Evolutionary conservation across 2,113 vertebrate species (phyloP), one percentile per base, ranked within the genome.

Genomic region (Myxocyprinus asiaticus): DNA sequence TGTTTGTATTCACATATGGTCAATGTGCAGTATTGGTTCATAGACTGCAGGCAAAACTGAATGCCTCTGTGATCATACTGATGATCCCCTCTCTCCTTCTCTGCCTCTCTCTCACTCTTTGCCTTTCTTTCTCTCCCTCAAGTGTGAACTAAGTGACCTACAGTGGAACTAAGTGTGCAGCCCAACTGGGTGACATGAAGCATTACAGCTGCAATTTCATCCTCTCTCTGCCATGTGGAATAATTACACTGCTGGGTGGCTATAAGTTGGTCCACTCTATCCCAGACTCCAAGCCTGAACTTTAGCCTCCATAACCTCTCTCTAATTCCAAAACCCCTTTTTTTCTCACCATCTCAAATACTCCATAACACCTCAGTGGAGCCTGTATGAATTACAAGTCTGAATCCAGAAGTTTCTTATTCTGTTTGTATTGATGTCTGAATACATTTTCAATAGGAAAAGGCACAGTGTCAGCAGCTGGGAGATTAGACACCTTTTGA

Each of bases 211-310:
- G 89, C 88, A 88, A 90, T 92, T 91, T 90, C 87, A 89, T 78
- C 84, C 87, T 88, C 85, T 86, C 86, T 83, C 85, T 83, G 78
- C 87, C 33, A 87, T 76, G 87, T 89, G 86, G 88, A 90, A 91
- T 90, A 91, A 92, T 91, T 90, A 90, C 85, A 88, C 84, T 51
- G 82, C 87, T 90, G 85, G 86, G 85, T 87, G 87, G 83, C 81
- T 88, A 78, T 85, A 85, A 62, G 78, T 86, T 88, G 81, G 84
- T 90, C 79, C 68, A 47, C 80, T 33, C 22, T 33, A 33, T 33
- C 22, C 22, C 1, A 33, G 22, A 33, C 22, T 33, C 69, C 47
- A 80, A 70, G 82, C 77, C 0, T 0, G 56, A 33, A 33, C 22
- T 33, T 33, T 33, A 33, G 22, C 79, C 62, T 65, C 69, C 17